These are phyloP conservation scores for Laticauda laticaudata DNA, from an alignment of 2,113 vertebrate species.

Conservation along the genomic window DNA sequence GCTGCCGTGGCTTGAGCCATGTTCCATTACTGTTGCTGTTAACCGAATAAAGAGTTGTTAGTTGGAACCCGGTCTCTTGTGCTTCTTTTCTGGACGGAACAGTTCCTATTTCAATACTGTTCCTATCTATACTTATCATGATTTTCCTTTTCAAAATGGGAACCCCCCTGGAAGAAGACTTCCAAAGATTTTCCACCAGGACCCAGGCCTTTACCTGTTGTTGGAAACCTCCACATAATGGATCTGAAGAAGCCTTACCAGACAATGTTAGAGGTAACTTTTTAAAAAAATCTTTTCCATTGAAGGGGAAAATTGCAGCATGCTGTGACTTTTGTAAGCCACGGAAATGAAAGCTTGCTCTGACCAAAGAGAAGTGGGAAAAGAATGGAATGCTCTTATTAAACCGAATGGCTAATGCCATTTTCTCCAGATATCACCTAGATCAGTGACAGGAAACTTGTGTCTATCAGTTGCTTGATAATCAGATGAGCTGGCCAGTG, in stretches of 20 bases:
- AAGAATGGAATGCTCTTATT: neutral
- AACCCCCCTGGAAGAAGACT: constrained; percentile 1
- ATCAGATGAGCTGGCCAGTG: neutral
- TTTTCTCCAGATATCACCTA: neutral
- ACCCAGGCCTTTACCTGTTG: constrained; percentile 12
- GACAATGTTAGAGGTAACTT: neutral
- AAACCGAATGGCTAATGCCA: neutral
- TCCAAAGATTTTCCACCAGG: constrained; percentile 51
- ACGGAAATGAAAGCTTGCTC: neutral
- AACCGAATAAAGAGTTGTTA: no score
- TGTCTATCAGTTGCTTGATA: neutral
- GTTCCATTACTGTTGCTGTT: no score
- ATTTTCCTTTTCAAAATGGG: constrained; percentile 41
- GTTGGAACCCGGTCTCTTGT: no score
- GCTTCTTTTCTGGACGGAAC: no score
- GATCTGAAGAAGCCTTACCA: neutral
- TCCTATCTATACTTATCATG: constrained; percentile 26
- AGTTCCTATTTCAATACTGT: constrained; percentile 3
- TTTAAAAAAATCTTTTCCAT: neutral
- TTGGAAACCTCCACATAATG: neutral
- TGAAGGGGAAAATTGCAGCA: neutral
- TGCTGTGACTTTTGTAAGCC: neutral
- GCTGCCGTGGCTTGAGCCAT: no score
- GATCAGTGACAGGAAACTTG: neutral
- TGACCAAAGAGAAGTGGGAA: neutral